Evolutionary conservation across 2,797 vertebrate species (phyloP).

Genomic region (Gallirallus australis): DNA sequence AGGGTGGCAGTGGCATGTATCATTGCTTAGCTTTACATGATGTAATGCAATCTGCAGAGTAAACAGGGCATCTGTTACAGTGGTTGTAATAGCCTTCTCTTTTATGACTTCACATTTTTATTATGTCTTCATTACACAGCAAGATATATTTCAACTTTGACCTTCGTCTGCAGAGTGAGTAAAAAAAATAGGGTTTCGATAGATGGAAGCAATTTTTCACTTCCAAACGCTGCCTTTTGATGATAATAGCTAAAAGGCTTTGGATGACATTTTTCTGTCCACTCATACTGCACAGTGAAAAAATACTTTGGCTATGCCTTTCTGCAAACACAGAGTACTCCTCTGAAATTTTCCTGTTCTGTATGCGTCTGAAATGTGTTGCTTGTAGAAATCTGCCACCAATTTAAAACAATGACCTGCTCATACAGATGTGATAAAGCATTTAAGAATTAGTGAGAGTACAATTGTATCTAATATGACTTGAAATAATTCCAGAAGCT

Average conservation of each 20-base stretch:
- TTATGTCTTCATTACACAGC: constrained; percentile 12
- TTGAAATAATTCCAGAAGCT: background rate
- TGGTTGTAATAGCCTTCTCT: background rate
- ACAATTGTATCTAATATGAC: rapidly evolving
- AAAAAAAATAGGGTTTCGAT: constrained; percentile 37
- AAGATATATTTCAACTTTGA: constrained; percentile 45
- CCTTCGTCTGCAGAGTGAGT: background rate
- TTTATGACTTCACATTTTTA: constrained; percentile 36
- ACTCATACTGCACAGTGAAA: rapidly evolving
- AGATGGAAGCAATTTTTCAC: background rate
- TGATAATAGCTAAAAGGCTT: background rate
- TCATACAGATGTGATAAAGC: background rate
- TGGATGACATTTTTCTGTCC: background rate
- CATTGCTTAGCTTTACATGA: background rate
- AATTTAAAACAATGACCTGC: background rate
- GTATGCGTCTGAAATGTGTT: rapidly evolving
- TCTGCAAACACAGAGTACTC: background rate
- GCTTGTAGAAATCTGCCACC: background rate
- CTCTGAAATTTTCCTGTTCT: rapidly evolving
- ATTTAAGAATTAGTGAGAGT: background rate
- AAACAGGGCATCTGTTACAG: background rate
- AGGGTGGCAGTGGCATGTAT: background rate
- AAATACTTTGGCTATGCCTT: background rate
- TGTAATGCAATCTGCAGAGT: background rate
- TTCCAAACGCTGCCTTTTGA: constrained; percentile 23